These are phyloP conservation scores for Trichoplusia ni DNA, from an alignment of 1,140 invertebrate species.

Conservation along the genomic window DNA sequence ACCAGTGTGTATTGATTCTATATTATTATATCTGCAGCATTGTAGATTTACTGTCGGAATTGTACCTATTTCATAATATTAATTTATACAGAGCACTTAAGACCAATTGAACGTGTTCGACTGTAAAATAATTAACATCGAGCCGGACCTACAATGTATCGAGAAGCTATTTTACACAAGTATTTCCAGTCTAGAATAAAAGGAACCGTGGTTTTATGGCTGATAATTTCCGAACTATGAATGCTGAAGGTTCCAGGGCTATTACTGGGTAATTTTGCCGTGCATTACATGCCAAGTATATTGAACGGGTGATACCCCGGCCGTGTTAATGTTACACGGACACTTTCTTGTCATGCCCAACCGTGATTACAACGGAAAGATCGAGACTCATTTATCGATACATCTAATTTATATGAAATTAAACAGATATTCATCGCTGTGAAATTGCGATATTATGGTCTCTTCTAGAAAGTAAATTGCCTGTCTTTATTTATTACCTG, in stretches of 20 bases:
- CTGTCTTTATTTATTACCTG: not conserved
- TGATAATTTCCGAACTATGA: constrained; percentile 76
- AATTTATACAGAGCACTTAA: constrained; percentile 31
- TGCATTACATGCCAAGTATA: constrained; percentile 63
- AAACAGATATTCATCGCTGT: constrained; percentile 31
- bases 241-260: constrained; percentile 65
- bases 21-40: not conserved
- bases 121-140: constrained; percentile 49
- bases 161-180: constrained; percentile 52
- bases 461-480: constrained; percentile 12
- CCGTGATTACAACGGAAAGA: constrained; percentile 50
- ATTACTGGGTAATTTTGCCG: constrained; percentile 72
- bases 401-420: constrained; percentile 48
- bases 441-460: constrained; percentile 20
- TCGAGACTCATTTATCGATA: constrained; percentile 39
- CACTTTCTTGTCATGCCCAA: constrained; percentile 62
- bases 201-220: constrained; percentile 66
- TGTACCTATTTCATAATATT: constrained; percentile 21
- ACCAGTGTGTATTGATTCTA: constrained; percentile 11
- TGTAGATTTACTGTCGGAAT: not conserved
- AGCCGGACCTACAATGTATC: constrained; percentile 45
- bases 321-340: constrained; percentile 63
- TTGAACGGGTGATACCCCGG: constrained; percentile 53
- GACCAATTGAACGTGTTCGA: constrained; percentile 1
- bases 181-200: constrained; percentile 62